A percentile compares a stretch with the other conserved stretches of the same genome.
Evolutionary conservation across 2,797 vertebrate species (phyloP).

Genomic region (Garrulus glandarius): DNA sequence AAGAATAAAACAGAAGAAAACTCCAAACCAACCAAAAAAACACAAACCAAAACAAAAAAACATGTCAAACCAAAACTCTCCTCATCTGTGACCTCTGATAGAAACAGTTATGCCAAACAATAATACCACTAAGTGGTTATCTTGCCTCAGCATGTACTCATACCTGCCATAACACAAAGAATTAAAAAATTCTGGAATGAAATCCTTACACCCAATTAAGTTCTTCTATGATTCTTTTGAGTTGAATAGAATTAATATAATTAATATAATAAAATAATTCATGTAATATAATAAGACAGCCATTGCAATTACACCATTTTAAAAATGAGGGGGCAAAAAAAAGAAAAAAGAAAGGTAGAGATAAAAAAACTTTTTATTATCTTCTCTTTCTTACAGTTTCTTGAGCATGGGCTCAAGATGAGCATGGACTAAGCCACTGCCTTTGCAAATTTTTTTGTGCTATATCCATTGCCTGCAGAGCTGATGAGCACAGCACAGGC

Average conservation of each 20-base stretch:
- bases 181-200: background rate
- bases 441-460: background rate
- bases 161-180: background rate
- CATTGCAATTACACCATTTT: background rate
- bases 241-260: background rate
- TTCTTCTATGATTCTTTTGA: background rate
- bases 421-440: background rate
- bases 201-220: background rate
- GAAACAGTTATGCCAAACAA: background rate
- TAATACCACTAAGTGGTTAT: background rate
- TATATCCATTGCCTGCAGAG: accelerated
- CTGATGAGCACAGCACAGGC: background rate
- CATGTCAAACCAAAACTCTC: background rate
- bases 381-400: background rate
- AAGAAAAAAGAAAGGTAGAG: background rate
- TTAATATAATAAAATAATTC: background rate
- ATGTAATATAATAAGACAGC: background rate
- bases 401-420: no score
- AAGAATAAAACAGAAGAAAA: background rate
- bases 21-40: background rate
- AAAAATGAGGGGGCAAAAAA: background rate
- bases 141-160: background rate
- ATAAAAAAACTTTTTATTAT: background rate
- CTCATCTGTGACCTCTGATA: background rate
- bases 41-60: background rate